Conservation (phyloP, 1,140 invertebrate genomes). For the Lordiphosa mommai region DNA sequence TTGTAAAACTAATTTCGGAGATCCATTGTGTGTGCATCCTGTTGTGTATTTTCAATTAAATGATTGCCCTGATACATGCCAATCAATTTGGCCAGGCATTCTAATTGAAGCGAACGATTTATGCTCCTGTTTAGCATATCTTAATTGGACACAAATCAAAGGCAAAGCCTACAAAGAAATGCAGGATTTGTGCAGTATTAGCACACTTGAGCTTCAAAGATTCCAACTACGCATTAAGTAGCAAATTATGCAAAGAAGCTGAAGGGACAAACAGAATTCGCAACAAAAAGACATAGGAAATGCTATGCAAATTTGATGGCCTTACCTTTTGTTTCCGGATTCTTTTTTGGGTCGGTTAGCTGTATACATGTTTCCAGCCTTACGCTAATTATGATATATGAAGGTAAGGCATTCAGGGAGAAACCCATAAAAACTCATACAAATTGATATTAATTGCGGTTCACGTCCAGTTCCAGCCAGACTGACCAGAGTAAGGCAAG, state of each 20-base stretch:
- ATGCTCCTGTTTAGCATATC: conserved; percentile 29
- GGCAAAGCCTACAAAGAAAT: background rate
- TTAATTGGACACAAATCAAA: conserved; percentile 49
- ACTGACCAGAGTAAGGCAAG: background rate
- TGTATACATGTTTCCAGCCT: conserved; percentile 7
- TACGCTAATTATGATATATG: conserved; percentile 71
- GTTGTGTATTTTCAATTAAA: conserved; percentile 51
- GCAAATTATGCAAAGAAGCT: conserved; percentile 55
- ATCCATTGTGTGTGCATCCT: background rate
- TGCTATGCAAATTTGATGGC: conserved; percentile 59
- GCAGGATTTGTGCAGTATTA: no score
- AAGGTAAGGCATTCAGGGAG: conserved; percentile 29
- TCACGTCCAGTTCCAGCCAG: conserved; percentile 12
- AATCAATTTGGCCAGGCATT: conserved; percentile 32
- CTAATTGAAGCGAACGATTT: conserved; percentile 24
- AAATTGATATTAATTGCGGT: conserved; percentile 72
- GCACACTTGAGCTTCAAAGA: no score
- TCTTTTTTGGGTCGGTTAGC: background rate
- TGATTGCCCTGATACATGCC: conserved; percentile 39
- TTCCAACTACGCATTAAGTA: conserved; percentile 31
- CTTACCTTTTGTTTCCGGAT: conserved; percentile 14
- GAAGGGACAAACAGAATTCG: conserved; percentile 19
- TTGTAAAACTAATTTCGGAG: conserved; percentile 43
- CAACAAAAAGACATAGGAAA: conserved; percentile 26
- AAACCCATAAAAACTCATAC: conserved; percentile 51